phyloP scores from a whole-genome alignment of 2,888 invertebrate species.

The Pachydiplax longipennis region DNA sequence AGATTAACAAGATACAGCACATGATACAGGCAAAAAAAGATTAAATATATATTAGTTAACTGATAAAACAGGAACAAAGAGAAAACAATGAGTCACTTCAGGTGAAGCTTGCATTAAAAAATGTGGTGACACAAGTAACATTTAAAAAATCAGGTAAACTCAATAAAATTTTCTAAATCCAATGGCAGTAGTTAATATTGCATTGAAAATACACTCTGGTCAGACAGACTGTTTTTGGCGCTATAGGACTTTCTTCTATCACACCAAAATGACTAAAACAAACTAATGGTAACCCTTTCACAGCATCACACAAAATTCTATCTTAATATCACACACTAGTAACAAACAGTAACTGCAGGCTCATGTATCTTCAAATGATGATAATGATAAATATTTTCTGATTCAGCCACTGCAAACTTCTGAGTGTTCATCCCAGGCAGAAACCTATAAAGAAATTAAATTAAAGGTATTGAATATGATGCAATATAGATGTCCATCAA shows the following conservation, averaged over 20 bases:
- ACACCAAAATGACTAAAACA: constrained; percentile 12
- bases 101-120: background rate
- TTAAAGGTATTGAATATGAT: constrained; percentile 46
- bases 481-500: background rate
- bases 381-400: background rate
- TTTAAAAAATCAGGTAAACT: constrained; percentile 10
- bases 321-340: constrained; percentile 40
- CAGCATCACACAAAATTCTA: constrained; percentile 27
- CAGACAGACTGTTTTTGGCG: constrained; percentile 18
- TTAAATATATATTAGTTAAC: background rate
- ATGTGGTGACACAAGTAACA: background rate
- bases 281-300: constrained; percentile 43
- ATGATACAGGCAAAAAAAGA: background rate
- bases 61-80: background rate
- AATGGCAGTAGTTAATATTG: constrained; percentile 41
- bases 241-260: background rate
- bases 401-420: constrained; percentile 81
- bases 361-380: background rate
- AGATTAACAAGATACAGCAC: background rate
- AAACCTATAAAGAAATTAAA: constrained; percentile 67
- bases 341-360: constrained; percentile 3
- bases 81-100: background rate
- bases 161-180: background rate
- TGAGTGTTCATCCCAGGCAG: constrained; percentile 88
- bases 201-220: constrained; percentile 17